Evolutionary conservation across 2,888 invertebrate species (phyloP), one percentile per base, ranked within the genome.

Genomic region (Elmis aenea): DNA sequence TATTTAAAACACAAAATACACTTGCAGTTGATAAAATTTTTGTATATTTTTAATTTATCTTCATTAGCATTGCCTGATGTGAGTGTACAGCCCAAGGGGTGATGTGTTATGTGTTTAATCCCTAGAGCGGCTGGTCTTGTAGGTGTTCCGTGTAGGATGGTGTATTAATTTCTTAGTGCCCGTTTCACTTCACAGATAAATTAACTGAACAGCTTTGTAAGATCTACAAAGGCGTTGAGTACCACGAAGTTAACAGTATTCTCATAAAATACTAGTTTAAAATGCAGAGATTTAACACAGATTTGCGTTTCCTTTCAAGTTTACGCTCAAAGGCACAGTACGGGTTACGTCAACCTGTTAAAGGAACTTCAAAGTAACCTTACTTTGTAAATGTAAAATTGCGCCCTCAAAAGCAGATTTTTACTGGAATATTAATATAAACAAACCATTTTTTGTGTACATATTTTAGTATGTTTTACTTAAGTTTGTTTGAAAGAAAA

Each of bases 231-330:
- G 33, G 38, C 33, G 32, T 38, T 18, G 13, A 26, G 38, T 25
- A 29, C 38, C 33, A 29, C 20, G 23, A 33, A 28, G 38, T 20
- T 28, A 25, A 24, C 28, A 29, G 21, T 33, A 33, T 33, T 32
- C 33, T 29, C 38, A 38, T 38, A 38, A 27, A 29, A 38, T 41
- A 24, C 34, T 40, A 37, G 42, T 31, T 43, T 33, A 38, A 49
- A 51, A 47, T 47, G 43, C 38, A 44, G 47, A 46, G 49, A 51
- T 51, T 51, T 51, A 51, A 47, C 45, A 49, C 38, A 44, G 47
- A 49, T 51, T 51, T 49, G 51, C 43, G 41, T 44, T 46, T 47
- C 51, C 47, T 51, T 51, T 51, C 44, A 48, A 48, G 50, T 50
- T 41, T 38, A 18, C 38, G 37, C 35, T 46, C 44, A 38, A 39